Evolutionary conservation across 2,888 invertebrate species (phyloP).

Genomic region (Bugula neritina): DNA sequence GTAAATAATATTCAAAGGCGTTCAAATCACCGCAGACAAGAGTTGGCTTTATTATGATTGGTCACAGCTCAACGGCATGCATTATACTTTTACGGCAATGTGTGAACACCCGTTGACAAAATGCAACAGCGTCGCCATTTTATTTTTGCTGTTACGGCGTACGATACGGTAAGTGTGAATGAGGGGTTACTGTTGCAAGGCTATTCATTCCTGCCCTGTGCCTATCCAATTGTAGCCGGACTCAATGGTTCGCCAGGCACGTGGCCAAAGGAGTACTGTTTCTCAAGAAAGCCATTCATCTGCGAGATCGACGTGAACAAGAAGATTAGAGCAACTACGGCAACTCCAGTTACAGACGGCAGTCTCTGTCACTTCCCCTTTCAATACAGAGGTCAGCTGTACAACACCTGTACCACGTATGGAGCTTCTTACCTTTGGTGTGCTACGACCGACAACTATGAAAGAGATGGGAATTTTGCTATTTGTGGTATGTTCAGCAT

Average conservation of each 20-base stretch:
- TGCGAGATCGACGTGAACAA: conserved; percentile 23
- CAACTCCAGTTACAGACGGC: conserved; percentile 23
- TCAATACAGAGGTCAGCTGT: conserved; percentile 4
- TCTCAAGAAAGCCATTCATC: conserved; percentile 10
- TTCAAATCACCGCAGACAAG: too few species aligned
- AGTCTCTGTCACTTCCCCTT: conserved; percentile 22
- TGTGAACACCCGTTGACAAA: too few species aligned
- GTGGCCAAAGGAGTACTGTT: conserved; percentile 20
- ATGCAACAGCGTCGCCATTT: too few species aligned
- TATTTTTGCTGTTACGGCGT: too few species aligned
- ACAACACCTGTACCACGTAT: conserved; percentile 23
- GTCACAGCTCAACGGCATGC: too few species aligned
- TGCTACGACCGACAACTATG: conserved; percentile 24
- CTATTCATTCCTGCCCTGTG: too few species aligned
- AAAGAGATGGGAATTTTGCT: conserved; percentile 11
- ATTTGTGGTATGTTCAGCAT: conserved; percentile 25
- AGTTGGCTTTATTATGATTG: too few species aligned
- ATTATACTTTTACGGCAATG: too few species aligned
- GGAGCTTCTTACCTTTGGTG: conserved; percentile 24
- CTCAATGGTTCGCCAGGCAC: neutral
- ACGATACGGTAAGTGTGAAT: too few species aligned
- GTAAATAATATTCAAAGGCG: too few species aligned
- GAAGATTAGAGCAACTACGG: neutral
- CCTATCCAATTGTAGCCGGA: neutral
- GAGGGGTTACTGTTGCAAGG: too few species aligned